Evolutionary conservation across 2,113 vertebrate species (phyloP), one percentile per base, ranked within the genome.

Genomic region (Trichechus manatus): DNA sequence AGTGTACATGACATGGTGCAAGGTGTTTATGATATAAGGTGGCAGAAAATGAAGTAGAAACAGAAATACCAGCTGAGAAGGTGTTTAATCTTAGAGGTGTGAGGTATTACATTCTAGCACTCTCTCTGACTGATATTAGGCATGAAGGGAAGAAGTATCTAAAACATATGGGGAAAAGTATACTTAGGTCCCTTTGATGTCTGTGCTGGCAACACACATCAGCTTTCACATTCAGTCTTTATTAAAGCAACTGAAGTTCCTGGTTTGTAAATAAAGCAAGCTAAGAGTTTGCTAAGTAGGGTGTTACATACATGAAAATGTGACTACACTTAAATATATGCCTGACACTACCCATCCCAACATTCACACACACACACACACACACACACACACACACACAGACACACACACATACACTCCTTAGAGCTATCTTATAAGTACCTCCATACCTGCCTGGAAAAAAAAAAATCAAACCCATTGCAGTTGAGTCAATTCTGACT

Each of bases 11-110:
- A 93, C 90, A 91, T 66, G 39, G 89, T 59, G 74, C 70, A 92
- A 92, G 89, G 93, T 80, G 44, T 85, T 96, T 92, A 59, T 74
- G 81, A 95, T 93, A 92, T 44, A 92, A 63, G 92, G 66, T 87
- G 47, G 77, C 63, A 95, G 81, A 78, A 96, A 95, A 97, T 50
- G 77, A 97, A 97, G 87, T 93, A 1, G 47, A 91, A 96, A 93
- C 89, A 97, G 89, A 97, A 96, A 96, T 59, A 78, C 72, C 84
- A 96, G 74, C 93, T 93, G 94, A 91, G 89, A 96, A 97, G 93
- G 97, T 97, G 96, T 98, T 97, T 97, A 97, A 97, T 98, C 96
- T 98, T 93, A 13, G 6, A 97, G 96, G 96, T 97, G 96, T 95
- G 93, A 97, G 93, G 84, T 36, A 66, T 92, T 86, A 90, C 63